Evolutionary conservation across 2,797 vertebrate species (phyloP).

Genomic region (Amblyraja radiata): DNA sequence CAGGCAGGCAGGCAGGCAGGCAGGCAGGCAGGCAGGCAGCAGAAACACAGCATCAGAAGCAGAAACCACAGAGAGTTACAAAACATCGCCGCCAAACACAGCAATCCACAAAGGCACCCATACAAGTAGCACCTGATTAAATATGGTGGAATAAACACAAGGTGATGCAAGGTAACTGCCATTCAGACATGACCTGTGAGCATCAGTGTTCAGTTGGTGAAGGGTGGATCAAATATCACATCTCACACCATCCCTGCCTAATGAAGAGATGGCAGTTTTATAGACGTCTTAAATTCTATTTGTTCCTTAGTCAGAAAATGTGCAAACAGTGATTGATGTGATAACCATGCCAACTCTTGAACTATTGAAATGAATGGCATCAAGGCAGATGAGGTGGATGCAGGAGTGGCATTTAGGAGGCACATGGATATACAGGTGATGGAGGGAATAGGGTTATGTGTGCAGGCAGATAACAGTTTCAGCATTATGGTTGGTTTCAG

Average conservation of each 20-base stretch:
- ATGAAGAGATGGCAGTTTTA: too few species aligned
- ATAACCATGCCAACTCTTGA: too few species aligned
- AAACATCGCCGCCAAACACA: neutral
- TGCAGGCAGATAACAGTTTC: too few species aligned
- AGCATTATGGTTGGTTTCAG: too few species aligned
- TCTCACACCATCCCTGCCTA: neutral
- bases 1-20: neutral
- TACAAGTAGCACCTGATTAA: neutral
- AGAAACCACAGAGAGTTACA: constrained; percentile 8
- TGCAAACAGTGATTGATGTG: too few species aligned
- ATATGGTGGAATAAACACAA: neutral
- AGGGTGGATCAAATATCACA: neutral
- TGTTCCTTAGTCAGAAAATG: too few species aligned
- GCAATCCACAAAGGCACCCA: neutral
- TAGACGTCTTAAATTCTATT: too few species aligned
- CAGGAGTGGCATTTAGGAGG: too few species aligned
- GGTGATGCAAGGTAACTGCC: neutral
- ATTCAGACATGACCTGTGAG: neutral
- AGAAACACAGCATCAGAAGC: neutral
- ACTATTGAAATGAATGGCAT: too few species aligned
- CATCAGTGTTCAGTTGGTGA: neutral
- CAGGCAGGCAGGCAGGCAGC: neutral
- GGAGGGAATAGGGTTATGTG: too few species aligned
- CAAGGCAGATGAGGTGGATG: too few species aligned
- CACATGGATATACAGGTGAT: too few species aligned